These are phyloP conservation scores for Percina caprodes DNA, from an alignment of 2,113 vertebrate genomes.

Conservation along the genomic window DNA sequence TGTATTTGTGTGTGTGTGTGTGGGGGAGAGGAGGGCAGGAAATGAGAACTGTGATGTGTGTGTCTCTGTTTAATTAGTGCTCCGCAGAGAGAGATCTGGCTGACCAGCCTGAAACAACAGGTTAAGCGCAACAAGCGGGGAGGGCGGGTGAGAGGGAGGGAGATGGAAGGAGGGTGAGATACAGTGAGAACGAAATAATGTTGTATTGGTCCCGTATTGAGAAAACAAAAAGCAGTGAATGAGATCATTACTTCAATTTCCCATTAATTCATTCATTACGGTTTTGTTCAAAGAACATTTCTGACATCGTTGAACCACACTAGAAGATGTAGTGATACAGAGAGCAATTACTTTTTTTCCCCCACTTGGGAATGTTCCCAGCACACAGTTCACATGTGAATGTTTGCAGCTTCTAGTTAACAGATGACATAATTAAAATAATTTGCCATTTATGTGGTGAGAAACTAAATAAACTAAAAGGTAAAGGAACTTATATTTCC, in stretches of 20 bases:
- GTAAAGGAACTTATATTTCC: not conserved
- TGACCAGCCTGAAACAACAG: slow-evolving; percentile 31
- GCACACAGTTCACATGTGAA: not conserved
- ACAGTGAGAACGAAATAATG: not conserved
- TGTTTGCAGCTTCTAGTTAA: not conserved
- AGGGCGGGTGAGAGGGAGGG: not conserved
- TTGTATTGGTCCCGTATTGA: not conserved
- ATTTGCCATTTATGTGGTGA: not conserved
- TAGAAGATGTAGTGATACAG: not conserved
- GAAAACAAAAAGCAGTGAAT: not conserved
- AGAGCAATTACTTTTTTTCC: not conserved
- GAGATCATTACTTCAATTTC: not conserved
- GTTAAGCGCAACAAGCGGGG: slow-evolving; percentile 15
- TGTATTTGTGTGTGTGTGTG: slow-evolving; percentile 8
- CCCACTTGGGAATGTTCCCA: not conserved
- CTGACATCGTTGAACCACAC: not conserved
- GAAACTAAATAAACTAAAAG: not conserved
- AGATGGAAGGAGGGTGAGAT: no score
- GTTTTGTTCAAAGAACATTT: not conserved
- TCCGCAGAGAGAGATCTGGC: slow-evolving; percentile 36
- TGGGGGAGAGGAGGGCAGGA: slow-evolving; percentile 17
- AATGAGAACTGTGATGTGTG: slow-evolving; percentile 34
- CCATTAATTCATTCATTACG: not conserved
- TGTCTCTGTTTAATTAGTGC: slow-evolving; percentile 49
- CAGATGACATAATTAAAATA: not conserved